phyloP scores from a whole-genome alignment of 2,888 invertebrate genomes.

The Trissonchulus sp. region DNA sequence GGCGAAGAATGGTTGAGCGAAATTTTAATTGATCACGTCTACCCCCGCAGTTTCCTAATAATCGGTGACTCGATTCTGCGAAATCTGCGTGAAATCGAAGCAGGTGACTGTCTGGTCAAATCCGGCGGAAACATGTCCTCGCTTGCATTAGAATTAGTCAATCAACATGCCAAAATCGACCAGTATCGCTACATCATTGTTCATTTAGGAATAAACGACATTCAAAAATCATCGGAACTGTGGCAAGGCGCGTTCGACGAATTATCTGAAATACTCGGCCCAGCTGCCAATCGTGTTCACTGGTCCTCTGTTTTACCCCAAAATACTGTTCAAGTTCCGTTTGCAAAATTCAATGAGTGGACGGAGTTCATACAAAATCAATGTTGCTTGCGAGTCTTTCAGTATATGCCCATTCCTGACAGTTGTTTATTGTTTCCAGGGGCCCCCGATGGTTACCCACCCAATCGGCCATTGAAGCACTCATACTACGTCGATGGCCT shows the following conservation, averaged over 20 bases:
- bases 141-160: not conserved
- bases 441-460: not conserved
- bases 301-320: not conserved
- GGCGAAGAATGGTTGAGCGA: not conserved
- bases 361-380: not conserved
- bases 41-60: not conserved
- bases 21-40: not conserved
- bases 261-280: not conserved
- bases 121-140: not conserved
- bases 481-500: not conserved
- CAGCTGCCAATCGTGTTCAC: not conserved
- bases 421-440: not conserved
- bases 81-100: not conserved
- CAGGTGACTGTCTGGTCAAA: not conserved
- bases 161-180: not conserved
- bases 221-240: not conserved
- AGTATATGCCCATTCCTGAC: not conserved
- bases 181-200: not conserved
- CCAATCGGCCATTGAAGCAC: not conserved
- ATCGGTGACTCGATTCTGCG: not conserved
- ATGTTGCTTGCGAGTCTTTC: not conserved
- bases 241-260: not conserved
- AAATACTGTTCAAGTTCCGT: not conserved
- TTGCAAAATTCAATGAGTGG: not conserved
- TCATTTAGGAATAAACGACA: not conserved